These are phyloP conservation scores for Chionis minor DNA, from an alignment of 2,113 vertebrate species.

Conservation along the genomic window DNA sequence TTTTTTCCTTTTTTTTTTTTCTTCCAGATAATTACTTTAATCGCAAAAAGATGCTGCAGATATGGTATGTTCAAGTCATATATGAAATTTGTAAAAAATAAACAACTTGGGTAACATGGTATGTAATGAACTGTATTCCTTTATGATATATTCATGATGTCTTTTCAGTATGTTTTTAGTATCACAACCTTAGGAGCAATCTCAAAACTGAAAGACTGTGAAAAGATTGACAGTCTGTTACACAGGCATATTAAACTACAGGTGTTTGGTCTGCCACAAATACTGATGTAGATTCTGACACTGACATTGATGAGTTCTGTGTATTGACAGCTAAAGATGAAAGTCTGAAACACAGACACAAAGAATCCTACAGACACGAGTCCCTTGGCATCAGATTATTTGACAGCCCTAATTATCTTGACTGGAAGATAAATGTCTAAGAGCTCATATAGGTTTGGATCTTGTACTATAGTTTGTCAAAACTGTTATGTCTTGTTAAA, in stretches of 20 bases:
- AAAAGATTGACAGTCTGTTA: neutral
- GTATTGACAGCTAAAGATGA: conserved; percentile 21
- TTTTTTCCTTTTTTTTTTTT: neutral
- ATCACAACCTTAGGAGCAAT: neutral
- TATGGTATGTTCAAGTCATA: neutral
- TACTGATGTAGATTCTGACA: neutral
- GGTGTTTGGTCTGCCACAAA: neutral
- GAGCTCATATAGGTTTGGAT: neutral
- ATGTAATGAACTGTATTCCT: neutral
- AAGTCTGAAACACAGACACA: conserved; percentile 10
- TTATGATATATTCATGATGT: neutral
- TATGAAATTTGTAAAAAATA: neutral
- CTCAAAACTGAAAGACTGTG: neutral
- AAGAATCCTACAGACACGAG: neutral
- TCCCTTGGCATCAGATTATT: neutral
- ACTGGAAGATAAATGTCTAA: conserved; percentile 44
- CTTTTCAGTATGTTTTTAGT: neutral
- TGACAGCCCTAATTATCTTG: conserved; percentile 57
- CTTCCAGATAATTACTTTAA: neutral
- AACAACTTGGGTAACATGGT: neutral
- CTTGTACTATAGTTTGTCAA: conserved; percentile 31
- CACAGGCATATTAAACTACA: neutral
- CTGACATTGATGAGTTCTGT: neutral
- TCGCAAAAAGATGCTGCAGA: neutral
- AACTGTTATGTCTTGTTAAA: conserved; percentile 22